phyloP scores from a whole-genome alignment of 1,140 invertebrate genomes.

The Tenebrio molitor region DNA sequence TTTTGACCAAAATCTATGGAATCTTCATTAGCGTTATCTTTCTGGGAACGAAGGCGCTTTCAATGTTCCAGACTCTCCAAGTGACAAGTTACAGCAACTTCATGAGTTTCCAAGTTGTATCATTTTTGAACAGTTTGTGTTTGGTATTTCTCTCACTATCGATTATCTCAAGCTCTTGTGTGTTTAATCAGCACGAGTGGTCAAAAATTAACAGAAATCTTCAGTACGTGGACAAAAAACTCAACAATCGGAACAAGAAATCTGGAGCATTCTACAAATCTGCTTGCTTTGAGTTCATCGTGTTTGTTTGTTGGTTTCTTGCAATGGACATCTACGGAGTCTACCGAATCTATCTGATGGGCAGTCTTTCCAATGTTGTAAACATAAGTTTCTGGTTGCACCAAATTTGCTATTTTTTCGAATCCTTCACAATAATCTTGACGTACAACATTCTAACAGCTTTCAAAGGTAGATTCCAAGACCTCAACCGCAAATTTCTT shows the following conservation, averaged over 20 bases:
- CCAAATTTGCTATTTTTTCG: not conserved
- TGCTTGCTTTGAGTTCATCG: not conserved
- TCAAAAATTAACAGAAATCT: not conserved
- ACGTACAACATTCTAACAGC: not conserved
- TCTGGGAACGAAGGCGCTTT: not conserved
- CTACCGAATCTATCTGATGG: too few relatives aligned
- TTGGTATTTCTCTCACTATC: not conserved
- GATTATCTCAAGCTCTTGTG: not conserved
- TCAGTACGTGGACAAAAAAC: slow-evolving; percentile 4
- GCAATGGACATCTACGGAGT: too few relatives aligned
- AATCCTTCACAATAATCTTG: too few relatives aligned
- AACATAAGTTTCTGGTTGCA: not conserved
- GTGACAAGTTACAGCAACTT: not conserved
- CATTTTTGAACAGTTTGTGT: not conserved
- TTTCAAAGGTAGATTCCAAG: not conserved
- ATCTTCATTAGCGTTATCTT: not conserved
- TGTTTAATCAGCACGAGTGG: not conserved
- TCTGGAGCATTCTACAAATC: not conserved
- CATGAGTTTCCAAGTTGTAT: not conserved
- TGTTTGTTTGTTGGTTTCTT: too few relatives aligned
- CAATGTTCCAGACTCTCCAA: not conserved
- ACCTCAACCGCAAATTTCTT: not conserved
- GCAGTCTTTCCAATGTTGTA: not conserved
- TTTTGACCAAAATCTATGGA: not conserved
- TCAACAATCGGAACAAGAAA: slow-evolving; percentile 2